These are phyloP conservation scores for Phortica okadai DNA, from an alignment of 2,888 invertebrate genomes.

Conservation along the genomic window DNA sequence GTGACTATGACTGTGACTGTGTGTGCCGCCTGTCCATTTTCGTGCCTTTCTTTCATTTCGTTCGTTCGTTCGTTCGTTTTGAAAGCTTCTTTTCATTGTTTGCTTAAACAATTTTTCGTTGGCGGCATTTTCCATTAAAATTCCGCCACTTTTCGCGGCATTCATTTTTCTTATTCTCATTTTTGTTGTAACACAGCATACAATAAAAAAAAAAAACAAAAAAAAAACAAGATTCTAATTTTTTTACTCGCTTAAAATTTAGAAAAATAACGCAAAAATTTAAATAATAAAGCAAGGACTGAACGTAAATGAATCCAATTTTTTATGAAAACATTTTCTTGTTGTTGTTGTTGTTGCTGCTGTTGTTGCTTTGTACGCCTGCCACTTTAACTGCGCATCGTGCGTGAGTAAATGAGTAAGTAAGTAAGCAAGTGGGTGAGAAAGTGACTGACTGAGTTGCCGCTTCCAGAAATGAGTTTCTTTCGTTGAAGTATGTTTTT, in stretches of 20 bases:
- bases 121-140: conserved; percentile 74
- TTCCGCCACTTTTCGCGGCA: conserved; percentile 61
- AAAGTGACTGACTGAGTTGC: conserved; percentile 27
- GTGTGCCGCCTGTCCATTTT: conserved; percentile 37
- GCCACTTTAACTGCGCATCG: neutral
- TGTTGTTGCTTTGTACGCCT: conserved; percentile 25
- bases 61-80: conserved; percentile 25
- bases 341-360: conserved; percentile 11
- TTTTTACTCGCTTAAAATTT: conserved; percentile 54
- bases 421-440: conserved; percentile 15
- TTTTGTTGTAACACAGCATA: conserved; percentile 33
- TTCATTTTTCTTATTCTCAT: conserved; percentile 40
- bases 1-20: conserved; percentile 16
- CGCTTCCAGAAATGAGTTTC: conserved; percentile 54
- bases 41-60: conserved; percentile 15
- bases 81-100: conserved; percentile 51
- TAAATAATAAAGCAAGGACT: conserved; percentile 69
- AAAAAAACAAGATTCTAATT: conserved; percentile 36
- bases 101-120: conserved; percentile 64
- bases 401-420: neutral
- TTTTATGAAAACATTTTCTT: conserved; percentile 60
- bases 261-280: conserved; percentile 69
- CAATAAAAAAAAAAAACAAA: conserved; percentile 37
- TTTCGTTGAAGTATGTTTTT: conserved; percentile 52
- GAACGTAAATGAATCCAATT: conserved; percentile 71